Evolutionary conservation across 1,140 invertebrate species (phyloP).

Genomic region (Ylistrum balloti): DNA sequence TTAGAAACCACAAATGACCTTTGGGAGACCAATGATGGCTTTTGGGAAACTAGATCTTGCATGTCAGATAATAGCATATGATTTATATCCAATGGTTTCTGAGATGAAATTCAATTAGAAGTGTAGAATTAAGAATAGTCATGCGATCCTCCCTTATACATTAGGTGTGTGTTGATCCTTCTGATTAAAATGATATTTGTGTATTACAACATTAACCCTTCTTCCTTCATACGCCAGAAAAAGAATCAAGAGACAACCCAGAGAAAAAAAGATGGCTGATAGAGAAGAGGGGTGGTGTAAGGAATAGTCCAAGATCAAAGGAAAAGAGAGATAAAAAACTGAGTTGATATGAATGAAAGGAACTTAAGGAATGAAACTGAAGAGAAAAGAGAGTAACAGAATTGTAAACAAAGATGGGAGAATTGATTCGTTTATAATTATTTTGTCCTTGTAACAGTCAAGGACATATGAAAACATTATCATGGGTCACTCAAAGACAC

Average conservation of each 20-base stretch:
- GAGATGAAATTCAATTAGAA: constrained; percentile 35
- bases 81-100: background rate
- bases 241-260: too few relatives aligned
- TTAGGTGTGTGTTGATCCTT: background rate
- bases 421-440: too few relatives aligned
- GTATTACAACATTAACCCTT: background rate
- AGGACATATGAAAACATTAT: too few relatives aligned
- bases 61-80: constrained; percentile 1
- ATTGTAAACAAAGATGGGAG: too few relatives aligned
- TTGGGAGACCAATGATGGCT: background rate
- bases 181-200: background rate
- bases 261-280: too few relatives aligned
- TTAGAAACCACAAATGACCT: constrained; percentile 9
- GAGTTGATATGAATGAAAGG: too few relatives aligned
- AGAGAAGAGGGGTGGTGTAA: background rate
- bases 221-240: background rate
- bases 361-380: too few relatives aligned
- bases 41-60: constrained; percentile 16
- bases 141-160: background rate
- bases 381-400: too few relatives aligned
- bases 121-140: constrained; percentile 10
- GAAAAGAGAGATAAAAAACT: background rate
- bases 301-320: background rate
- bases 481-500: too few relatives aligned
- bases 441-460: too few relatives aligned